phyloP scores from a whole-genome alignment of 2,113 vertebrate species.

The Meles meles region DNA sequence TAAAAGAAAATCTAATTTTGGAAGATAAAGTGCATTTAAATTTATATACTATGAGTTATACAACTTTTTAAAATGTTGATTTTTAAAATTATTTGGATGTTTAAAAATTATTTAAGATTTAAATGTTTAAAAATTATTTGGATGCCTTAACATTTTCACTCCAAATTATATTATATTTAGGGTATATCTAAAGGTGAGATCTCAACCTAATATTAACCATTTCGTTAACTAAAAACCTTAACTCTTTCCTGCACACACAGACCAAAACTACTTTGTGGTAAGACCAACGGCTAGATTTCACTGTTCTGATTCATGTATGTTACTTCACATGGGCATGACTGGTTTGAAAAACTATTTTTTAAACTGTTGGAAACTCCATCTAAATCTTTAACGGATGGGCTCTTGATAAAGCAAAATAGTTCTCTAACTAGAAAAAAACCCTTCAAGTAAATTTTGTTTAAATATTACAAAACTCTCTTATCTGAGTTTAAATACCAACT shows the following conservation, averaged over 20 bases:
- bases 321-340: constrained; percentile 62
- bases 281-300: constrained; percentile 80
- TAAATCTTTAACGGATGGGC: constrained; percentile 70
- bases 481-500: background rate
- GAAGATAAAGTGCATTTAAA: background rate
- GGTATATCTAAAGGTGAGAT: constrained; percentile 48
- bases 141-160: constrained; percentile 29
- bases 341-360: constrained; percentile 77
- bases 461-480: background rate
- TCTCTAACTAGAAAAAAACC: constrained; percentile 37
- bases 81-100: constrained; percentile 48
- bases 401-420: constrained; percentile 40
- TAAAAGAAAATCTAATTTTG: constrained; percentile 46
- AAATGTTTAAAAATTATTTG: constrained; percentile 48
- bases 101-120: constrained; percentile 51
- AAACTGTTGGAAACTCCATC: constrained; percentile 79
- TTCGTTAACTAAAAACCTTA: constrained; percentile 77
- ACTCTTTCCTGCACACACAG: constrained; percentile 84
- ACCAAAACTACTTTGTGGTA: constrained; percentile 86
- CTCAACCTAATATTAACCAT: constrained; percentile 57
- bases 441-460: background rate
- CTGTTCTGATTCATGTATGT: constrained; percentile 73
- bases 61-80: background rate
- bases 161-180: constrained; percentile 35
- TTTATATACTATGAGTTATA: constrained; percentile 1